A percentile compares a stretch with the other conserved stretches of the same genome.
Conservation (phyloP, 2,113 vertebrate species). For the Microtus pennsylvanicus region DNA sequence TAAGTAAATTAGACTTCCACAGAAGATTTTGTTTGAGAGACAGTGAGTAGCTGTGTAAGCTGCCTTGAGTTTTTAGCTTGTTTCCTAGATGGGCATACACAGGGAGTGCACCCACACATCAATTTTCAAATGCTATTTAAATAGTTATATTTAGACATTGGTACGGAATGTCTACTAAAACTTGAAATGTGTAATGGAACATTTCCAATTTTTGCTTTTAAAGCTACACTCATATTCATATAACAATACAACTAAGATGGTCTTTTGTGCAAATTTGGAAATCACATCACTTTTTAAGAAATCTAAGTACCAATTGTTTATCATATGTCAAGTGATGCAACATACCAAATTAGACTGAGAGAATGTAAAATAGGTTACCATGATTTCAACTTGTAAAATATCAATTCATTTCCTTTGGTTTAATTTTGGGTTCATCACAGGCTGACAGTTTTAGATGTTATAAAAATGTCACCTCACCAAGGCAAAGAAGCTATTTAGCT, state of each 20-base stretch:
- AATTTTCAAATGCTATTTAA: background rate
- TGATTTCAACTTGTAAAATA: constrained; percentile 39
- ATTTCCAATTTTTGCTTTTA: constrained; percentile 18
- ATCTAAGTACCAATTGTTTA: background rate
- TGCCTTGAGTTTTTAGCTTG: background rate
- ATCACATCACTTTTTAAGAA: constrained; percentile 4
- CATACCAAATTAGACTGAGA: constrained; percentile 30
- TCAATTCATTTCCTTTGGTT: constrained; percentile 48
- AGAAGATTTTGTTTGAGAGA: background rate
- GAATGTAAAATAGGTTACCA: constrained; percentile 31
- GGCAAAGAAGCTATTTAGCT: background rate
- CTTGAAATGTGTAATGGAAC: background rate
- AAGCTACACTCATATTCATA: background rate
- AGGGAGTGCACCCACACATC: background rate
- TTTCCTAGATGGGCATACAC: background rate
- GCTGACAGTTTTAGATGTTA: constrained; percentile 68
- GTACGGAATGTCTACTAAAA: background rate
- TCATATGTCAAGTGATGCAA: background rate
- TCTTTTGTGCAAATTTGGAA: constrained; percentile 16
- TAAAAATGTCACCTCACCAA: background rate
- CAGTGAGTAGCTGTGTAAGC: background rate
- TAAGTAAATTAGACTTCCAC: background rate
- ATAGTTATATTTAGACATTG: background rate
- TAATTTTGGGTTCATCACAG: constrained; percentile 57
- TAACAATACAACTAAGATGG: background rate